These are phyloP conservation scores for Menura novaehollandiae DNA, from an alignment of 2,113 vertebrate species.

Conservation along the genomic window DNA sequence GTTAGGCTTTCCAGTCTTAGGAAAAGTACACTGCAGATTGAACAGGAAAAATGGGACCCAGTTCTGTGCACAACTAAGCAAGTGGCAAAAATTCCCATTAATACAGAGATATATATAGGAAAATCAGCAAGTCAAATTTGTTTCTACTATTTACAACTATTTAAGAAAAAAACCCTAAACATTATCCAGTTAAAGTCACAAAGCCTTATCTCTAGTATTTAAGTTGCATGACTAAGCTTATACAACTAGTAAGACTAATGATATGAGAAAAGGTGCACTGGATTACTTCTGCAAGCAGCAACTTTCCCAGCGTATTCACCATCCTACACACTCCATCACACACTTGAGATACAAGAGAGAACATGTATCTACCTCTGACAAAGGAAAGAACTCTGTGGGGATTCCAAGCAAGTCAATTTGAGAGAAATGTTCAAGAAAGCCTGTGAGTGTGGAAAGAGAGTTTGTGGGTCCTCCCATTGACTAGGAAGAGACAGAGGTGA, in stretches of 20 bases:
- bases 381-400: not conserved
- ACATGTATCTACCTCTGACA: not conserved
- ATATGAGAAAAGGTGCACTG: not conserved
- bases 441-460: accelerated
- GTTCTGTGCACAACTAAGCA: not conserved
- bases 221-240: not conserved
- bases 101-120: not conserved
- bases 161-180: not conserved
- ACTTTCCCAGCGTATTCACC: not conserved
- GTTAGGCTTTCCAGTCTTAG: not conserved
- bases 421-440: not conserved
- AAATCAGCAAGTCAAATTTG: not conserved
- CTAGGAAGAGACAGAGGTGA: not conserved
- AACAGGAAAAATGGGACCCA: not conserved
- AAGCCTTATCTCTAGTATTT: not conserved
- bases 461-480: not conserved
- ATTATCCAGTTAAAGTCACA: not conserved
- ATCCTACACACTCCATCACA: not conserved
- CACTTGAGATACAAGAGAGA: not conserved
- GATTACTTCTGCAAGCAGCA: not conserved
- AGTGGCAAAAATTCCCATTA: not conserved
- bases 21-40: not conserved
- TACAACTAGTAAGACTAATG: not conserved
- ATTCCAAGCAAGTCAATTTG: not conserved
- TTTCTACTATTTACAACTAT: not conserved